Evolutionary conservation across 1,140 invertebrate genomes (phyloP), one percentile per base, ranked within the genome.

Genomic region (Pachyrhynchus sulphureomaculatus): DNA sequence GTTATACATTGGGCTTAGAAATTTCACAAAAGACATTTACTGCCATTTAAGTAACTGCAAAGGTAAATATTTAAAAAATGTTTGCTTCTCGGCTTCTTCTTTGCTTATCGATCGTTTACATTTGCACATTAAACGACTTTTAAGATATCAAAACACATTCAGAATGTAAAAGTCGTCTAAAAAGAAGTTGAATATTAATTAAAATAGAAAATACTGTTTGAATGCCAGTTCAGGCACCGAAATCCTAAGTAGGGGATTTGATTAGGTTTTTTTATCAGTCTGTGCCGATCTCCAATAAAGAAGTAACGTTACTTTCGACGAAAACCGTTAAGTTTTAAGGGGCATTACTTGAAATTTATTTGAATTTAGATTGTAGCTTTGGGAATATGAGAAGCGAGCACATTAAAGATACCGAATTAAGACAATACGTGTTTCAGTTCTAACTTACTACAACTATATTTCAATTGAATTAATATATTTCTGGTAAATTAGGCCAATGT

Each of bases 251-350:
- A 54, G 29, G 48, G 15, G 51, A 62, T 62, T 62, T 62, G 60
- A 62, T 62, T 62, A 62, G 60, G 52, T 62, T 62, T 62, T n/a
- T 62, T 56, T 62, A 62, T 62, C 60, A 56, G 60, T 55, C 32
- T 61, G 60, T 62, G 36, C 60, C 60, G 52, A 62, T 62, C 60
- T 56, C 60, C 60, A 62, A 62, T 62, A 62, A 62, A 62, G 60
- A 62, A 62, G 60, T 62, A 48, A 62, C 52, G 47, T 56, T 62
- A 62, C 60, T 62, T 62, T 62, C 51, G 34, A 48, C 48, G 60
- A 62, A 62, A 56, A 55, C 52, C 60, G 60, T 62, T 62, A 62
- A 62, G 49, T 62, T 62, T 62, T 62, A 62, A 56, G 47, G 60
- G 42, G 52, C 60, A 56, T 62, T 62, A 62, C 60, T 21, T 45